A percentile compares a stretch with the other conserved stretches of the same genome.
Evolutionary conservation across 53 echinoderm and acorn worm species (phyloP).

Genomic region (Stichopus horrens): DNA sequence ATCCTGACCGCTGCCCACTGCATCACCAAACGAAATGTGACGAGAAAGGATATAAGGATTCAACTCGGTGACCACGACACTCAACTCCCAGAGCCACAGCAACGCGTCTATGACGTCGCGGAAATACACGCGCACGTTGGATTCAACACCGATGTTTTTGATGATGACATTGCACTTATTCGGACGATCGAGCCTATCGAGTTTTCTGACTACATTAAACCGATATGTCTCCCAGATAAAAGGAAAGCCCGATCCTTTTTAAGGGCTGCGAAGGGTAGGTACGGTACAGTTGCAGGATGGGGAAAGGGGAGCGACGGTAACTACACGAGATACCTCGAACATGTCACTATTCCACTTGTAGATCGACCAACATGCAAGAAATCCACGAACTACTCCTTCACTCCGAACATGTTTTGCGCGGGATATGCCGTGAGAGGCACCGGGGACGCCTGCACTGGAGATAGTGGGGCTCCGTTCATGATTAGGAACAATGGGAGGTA

Average conservation of each 20-base stretch:
- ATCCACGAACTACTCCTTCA: slow-evolving; percentile 68
- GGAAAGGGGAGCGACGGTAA: slow-evolving; percentile 36
- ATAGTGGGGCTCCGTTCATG: slow-evolving; percentile 93
- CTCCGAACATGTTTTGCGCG: slow-evolving; percentile 95
- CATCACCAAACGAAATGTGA: slow-evolving; percentile 36
- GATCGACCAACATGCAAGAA: slow-evolving; percentile 56
- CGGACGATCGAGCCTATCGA: slow-evolving; percentile 67
- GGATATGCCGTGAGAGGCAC: slow-evolving; percentile 63
- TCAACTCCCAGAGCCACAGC: slow-evolving; percentile 56
- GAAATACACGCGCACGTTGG: slow-evolving; percentile 60
- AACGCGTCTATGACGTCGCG: slow-evolving; percentile 64
- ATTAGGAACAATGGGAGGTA: slow-evolving; percentile 59
- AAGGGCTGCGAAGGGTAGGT: slow-evolving; percentile 8
- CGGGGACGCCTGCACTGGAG: slow-evolving; percentile 83
- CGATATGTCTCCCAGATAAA: slow-evolving; percentile 78
- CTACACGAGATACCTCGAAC: slow-evolving; percentile 67
- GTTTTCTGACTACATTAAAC: slow-evolving; percentile 78
- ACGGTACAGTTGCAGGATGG: slow-evolving; percentile 73
- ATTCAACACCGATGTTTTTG: slow-evolving; percentile 51
- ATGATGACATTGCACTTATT: slow-evolving; percentile 78
- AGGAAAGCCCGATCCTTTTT: slow-evolving; percentile 55
- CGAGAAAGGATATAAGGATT: slow-evolving; percentile 51
- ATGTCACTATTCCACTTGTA: slow-evolving; percentile 71
- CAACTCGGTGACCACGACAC: slow-evolving; percentile 83
- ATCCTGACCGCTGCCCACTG: slow-evolving; percentile 89